Evolutionary conservation across 2,888 invertebrate genomes (phyloP).

Genomic region (Drosophila koepferae): DNA sequence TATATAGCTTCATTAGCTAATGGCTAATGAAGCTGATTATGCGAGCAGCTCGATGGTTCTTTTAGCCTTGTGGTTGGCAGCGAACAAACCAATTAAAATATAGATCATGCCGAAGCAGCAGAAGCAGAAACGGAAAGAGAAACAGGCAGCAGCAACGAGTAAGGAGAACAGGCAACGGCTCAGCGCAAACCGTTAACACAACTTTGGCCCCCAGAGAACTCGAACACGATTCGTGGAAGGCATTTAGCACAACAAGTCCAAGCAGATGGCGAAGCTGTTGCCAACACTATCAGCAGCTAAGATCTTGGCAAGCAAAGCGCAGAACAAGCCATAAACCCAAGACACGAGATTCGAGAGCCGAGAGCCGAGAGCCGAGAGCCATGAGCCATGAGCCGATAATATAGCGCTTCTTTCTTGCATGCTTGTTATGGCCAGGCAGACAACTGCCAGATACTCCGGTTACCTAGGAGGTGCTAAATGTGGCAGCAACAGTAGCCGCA

Average conservation of each 20-base stretch:
- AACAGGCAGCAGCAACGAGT: background rate
- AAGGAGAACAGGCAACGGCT: conserved; percentile 13
- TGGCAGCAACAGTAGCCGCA: conserved; percentile 39
- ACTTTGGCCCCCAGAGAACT: conserved; percentile 55
- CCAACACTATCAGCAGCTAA: conserved; percentile 36
- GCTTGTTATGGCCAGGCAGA: conserved; percentile 52
- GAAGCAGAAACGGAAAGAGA: background rate
- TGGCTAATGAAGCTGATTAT: conserved; percentile 64
- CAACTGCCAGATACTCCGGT: conserved; percentile 21
- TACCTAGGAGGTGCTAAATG: conserved; percentile 59
- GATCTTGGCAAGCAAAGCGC: conserved; percentile 52
- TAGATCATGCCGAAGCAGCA: conserved; percentile 65
- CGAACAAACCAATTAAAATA: conserved; percentile 72
- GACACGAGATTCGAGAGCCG: conserved; percentile 3
- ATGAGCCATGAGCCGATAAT: conserved; percentile 48
- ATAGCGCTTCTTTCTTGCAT: conserved; percentile 39
- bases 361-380: conserved; percentile 15
- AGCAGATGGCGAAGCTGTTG: conserved; percentile 34
- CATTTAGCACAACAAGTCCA: conserved; percentile 62
- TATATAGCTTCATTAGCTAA: conserved; percentile 75
- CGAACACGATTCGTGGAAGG: conserved; percentile 67
- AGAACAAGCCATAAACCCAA: conserved; percentile 71
- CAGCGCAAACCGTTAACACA: conserved; percentile 65
- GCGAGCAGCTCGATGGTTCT: conserved; percentile 19
- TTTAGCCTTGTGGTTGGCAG: conserved; percentile 16